phyloP scores from a whole-genome alignment of 2,888 invertebrate species.

The Creontiades dilutus region DNA sequence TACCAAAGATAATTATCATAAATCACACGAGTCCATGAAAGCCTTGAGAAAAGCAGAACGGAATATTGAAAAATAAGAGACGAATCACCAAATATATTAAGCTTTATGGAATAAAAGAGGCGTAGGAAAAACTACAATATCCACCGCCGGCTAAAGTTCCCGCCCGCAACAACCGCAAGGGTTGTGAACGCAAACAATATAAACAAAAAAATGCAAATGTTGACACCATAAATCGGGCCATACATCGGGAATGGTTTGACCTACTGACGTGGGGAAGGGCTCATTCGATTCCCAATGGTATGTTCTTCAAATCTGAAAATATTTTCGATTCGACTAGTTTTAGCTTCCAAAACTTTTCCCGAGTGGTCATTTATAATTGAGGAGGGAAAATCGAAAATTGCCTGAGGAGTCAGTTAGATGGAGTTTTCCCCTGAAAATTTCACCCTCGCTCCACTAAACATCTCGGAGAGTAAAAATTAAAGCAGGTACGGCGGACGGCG shows the following conservation, averaged over 20 bases:
- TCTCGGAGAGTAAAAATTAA: too few species aligned
- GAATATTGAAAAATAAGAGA: conserved; percentile 61
- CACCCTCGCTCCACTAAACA: too few species aligned
- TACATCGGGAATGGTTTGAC: too few species aligned
- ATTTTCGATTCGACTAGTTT: too few species aligned
- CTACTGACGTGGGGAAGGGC: not conserved
- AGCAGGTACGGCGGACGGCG: too few species aligned
- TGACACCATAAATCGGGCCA: too few species aligned
- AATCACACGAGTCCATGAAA: conserved; percentile 59
- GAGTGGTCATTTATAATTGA: not conserved
- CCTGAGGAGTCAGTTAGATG: conserved; percentile 3
- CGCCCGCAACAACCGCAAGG: not conserved
- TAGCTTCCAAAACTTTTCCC: not conserved
- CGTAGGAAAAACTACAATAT: not conserved
- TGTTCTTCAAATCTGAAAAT: too few species aligned
- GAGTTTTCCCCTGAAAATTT: not conserved
- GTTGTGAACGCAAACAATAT: not conserved
- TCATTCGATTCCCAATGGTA: not conserved
- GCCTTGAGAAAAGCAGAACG: conserved; percentile 14
- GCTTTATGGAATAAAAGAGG: conserved; percentile 45
- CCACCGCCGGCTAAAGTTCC: not conserved
- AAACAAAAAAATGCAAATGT: too few species aligned
- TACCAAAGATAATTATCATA: conserved; percentile 53
- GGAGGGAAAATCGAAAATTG: not conserved
- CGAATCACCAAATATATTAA: conserved; percentile 51